Conservation (phyloP, 2,888 invertebrate genomes). For the Minunthozetes semirufus region DNA sequence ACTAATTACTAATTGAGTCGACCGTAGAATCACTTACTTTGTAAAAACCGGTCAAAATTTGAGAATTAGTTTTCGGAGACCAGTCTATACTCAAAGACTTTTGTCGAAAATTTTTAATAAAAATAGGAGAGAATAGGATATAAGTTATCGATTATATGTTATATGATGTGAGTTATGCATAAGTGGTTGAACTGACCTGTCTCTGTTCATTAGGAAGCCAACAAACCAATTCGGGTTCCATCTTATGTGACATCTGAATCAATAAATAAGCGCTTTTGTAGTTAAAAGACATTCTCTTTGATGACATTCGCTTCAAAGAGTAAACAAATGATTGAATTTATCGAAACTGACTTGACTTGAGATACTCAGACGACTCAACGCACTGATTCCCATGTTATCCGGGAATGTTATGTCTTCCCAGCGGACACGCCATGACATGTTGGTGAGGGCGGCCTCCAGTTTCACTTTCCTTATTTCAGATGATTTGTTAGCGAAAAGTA, state of each 20-base stretch:
- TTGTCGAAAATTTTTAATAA: not conserved
- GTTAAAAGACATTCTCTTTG: not conserved
- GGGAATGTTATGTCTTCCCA: conserved; percentile 44
- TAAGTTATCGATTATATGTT: not conserved
- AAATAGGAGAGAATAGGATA: not conserved
- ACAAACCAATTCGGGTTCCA: conserved; percentile 40
- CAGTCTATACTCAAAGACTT: conserved; percentile 20
- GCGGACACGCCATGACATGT: conserved; percentile 45
- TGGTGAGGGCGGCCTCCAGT: conserved; percentile 44
- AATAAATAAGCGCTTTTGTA: not conserved
- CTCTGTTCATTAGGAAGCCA: conserved; percentile 37
- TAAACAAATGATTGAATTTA: conserved; percentile 1
- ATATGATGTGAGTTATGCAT: not conserved
- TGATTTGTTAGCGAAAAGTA: not conserved
- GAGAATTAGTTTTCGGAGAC: conserved; percentile 3
- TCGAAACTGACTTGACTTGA: conserved; percentile 19
- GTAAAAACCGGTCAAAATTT: conserved; percentile 23
- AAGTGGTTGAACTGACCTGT: conserved; percentile 14
- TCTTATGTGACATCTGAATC: conserved; percentile 40
- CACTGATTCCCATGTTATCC: not conserved
- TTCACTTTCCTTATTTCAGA: conserved; percentile 43
- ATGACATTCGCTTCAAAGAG: not conserved
- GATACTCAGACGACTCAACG: conserved; percentile 22
- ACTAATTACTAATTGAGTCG: not conserved
- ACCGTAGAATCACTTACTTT: conserved; percentile 25